Evolutionary conservation across 1,140 invertebrate species (phyloP).

Genomic region (Drosophila eugracilis): DNA sequence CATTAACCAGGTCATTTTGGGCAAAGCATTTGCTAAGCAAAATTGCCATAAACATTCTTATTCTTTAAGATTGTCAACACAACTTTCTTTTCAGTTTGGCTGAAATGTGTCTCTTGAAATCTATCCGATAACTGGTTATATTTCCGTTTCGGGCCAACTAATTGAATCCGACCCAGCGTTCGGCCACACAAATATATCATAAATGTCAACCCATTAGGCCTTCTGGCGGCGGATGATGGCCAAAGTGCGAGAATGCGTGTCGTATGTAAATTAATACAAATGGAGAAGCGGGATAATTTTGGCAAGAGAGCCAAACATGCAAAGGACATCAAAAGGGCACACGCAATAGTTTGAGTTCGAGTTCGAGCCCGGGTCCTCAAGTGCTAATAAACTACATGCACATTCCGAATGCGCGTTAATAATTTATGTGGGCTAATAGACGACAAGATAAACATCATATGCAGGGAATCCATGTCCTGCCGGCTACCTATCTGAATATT

Average conservation of each 20-base stretch:
- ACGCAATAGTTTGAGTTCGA: constrained; percentile 36
- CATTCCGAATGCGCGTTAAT: constrained; percentile 63
- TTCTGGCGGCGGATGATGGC: constrained; percentile 26
- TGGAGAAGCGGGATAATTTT: constrained; percentile 47
- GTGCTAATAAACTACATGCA: constrained; percentile 81
- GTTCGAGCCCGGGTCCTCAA: constrained; percentile 55
- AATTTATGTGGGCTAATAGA: constrained; percentile 76
- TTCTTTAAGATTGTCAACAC: too few species aligned
- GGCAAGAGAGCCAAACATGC: constrained; percentile 57
- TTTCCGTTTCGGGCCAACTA: constrained; percentile 14
- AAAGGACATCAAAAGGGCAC: constrained; percentile 77
- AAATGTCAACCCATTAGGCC: constrained; percentile 40
- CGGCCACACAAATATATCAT: constrained; percentile 62
- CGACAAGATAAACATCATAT: constrained; percentile 71
- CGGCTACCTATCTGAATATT: constrained; percentile 24
- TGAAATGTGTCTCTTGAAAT: not conserved
- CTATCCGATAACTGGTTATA: not conserved
- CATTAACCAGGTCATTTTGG: not conserved
- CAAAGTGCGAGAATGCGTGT: constrained; percentile 76
- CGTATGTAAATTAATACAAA: constrained; percentile 79
- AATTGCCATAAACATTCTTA: too few species aligned
- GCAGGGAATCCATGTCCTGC: constrained; percentile 45
- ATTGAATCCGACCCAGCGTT: constrained; percentile 41
- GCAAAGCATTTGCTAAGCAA: too few species aligned
- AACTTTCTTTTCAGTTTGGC: not conserved